Evolutionary conservation across 1,140 invertebrate genomes (phyloP).

Genomic region (Penaeus indicus): DNA sequence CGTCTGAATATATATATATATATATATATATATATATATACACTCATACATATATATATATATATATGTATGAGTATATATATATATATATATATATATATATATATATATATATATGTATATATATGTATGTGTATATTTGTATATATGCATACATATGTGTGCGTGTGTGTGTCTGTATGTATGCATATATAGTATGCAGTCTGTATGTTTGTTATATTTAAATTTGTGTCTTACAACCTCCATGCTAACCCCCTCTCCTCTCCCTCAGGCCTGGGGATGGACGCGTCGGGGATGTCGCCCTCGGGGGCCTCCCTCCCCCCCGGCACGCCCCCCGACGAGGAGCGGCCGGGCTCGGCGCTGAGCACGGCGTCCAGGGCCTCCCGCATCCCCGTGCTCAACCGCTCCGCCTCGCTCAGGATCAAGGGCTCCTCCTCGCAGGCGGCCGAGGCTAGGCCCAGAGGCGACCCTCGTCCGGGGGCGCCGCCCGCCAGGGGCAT

Average conservation of each 20-base stretch:
- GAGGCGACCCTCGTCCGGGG: not conserved
- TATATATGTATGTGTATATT: too few species aligned
- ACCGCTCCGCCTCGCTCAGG: conserved; percentile 40
- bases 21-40: not conserved
- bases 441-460: not conserved
- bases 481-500: not conserved
- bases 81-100: conserved; percentile 19
- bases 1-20: not conserved
- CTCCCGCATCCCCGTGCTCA: conserved; percentile 37
- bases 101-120: not conserved
- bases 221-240: not conserved
- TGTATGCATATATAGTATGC: too few species aligned
- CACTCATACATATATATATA: not conserved
- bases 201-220: too few species aligned
- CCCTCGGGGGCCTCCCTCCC: conserved; percentile 1
- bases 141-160: too few species aligned
- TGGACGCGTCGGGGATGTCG: conserved; percentile 7
- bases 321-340: conserved; percentile 37
- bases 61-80: not conserved
- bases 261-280: conserved; percentile 1
- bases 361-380: conserved; percentile 42
- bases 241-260: not conserved
- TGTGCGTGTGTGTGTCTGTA: too few species aligned
- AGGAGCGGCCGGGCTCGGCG: conserved; percentile 43
- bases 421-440: conserved; percentile 17